These are phyloP conservation scores for Platichthys flesus DNA, from an alignment of 2,113 vertebrate species.

Conservation along the genomic window DNA sequence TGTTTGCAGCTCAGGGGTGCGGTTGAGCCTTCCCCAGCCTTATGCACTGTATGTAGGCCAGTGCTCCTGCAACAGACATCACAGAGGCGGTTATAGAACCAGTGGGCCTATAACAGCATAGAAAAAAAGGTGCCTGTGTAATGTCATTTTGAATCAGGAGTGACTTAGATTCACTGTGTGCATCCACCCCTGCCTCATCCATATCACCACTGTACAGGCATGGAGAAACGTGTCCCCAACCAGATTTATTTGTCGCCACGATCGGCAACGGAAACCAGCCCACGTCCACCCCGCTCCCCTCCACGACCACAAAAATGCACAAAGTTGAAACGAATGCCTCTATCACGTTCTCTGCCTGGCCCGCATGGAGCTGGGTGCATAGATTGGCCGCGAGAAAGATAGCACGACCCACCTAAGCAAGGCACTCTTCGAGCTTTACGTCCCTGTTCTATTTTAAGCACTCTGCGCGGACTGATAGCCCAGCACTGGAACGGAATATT, in stretches of 20 bases:
- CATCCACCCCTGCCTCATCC: slow-evolving; percentile 30
- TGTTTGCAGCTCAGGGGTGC: slow-evolving; percentile 77
- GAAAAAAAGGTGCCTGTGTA: slow-evolving; percentile 53
- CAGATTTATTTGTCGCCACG: slow-evolving; percentile 59
- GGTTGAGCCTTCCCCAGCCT: slow-evolving; percentile 71
- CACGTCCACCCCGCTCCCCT: neutral
- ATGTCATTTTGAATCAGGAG: slow-evolving; percentile 57
- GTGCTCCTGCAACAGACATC: slow-evolving; percentile 68
- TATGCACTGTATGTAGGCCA: slow-evolving; percentile 76
- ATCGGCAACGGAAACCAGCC: slow-evolving; percentile 27
- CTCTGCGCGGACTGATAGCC: slow-evolving; percentile 68
- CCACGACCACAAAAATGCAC: slow-evolving; percentile 37
- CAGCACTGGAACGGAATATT: slow-evolving; percentile 72
- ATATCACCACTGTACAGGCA: slow-evolving; percentile 11
- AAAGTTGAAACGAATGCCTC: slow-evolving; percentile 25
- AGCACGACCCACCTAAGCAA: slow-evolving; percentile 68
- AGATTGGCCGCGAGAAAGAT: slow-evolving; percentile 42
- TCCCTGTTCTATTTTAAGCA: slow-evolving; percentile 80
- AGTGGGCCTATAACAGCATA: slow-evolving; percentile 52
- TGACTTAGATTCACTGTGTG: slow-evolving; percentile 33
- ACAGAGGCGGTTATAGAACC: slow-evolving; percentile 68
- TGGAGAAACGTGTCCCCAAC: slow-evolving; percentile 16
- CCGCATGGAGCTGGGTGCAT: slow-evolving; percentile 38
- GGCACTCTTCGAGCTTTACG: slow-evolving; percentile 65
- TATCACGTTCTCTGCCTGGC: slow-evolving; percentile 31